Percentiles rank a stretch among this genome's conserved stretches.
Evolutionary conservation across 2,113 vertebrate species (phyloP).

Genomic region (zebrafish (Danio rerio)): DNA sequence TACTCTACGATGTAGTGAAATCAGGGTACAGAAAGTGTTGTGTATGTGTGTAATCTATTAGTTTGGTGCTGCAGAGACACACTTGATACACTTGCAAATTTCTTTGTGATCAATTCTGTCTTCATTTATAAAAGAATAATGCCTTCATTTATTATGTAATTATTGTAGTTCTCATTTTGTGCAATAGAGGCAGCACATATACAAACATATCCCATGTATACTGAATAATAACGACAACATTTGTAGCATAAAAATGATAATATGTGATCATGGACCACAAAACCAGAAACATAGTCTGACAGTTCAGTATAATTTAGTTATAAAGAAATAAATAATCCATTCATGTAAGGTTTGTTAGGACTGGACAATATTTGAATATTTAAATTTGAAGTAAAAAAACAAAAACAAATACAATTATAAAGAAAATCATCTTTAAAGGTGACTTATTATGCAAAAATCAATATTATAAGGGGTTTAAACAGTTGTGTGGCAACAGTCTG

Average conservation of each 20-base stretch:
- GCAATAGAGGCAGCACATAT: conserved; percentile 1
- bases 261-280: no score
- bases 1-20: background rate
- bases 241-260: background rate
- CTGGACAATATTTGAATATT: no score
- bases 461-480: no score
- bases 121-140: background rate
- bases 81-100: background rate
- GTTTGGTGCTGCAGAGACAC: conserved; percentile 6
- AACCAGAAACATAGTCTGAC: no score
- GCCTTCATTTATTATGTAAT: background rate
- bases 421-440: no score
- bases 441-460: no score
- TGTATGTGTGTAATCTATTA: background rate
- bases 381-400: no score
- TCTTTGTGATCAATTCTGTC: background rate
- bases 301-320: no score
- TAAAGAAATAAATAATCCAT: no score
- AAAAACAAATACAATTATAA: no score
- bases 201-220: background rate
- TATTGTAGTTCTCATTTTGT: background rate
- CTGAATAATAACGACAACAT: background rate
- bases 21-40: background rate
- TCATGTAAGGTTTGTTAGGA: no score
- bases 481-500: no score